A percentile compares a stretch with the other conserved stretches of the same genome.
These are phyloP conservation scores for Leucoma salicis DNA, from an alignment of 2,888 invertebrate species.

Conservation along the genomic window DNA sequence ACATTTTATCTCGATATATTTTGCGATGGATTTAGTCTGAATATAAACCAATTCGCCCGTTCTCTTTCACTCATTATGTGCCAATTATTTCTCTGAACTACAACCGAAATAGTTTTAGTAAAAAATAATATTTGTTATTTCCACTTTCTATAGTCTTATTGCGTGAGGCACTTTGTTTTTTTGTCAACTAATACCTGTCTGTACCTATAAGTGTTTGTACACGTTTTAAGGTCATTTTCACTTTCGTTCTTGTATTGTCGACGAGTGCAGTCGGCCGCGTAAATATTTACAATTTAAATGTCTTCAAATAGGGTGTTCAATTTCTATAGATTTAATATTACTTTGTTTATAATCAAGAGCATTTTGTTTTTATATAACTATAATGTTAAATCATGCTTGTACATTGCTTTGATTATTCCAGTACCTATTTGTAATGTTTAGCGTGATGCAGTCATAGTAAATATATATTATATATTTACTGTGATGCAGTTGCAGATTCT, in stretches of 20 bases:
- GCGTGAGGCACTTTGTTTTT: conserved; percentile 60
- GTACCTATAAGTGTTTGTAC: conserved; percentile 42
- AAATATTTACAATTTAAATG: conserved; percentile 42
- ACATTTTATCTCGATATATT: too few species aligned
- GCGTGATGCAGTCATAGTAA: too few species aligned
- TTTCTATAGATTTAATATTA: too few species aligned
- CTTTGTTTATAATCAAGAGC: too few species aligned
- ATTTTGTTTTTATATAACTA: too few species aligned
- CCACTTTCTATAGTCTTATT: conserved; percentile 50
- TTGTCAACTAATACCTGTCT: conserved; percentile 59
- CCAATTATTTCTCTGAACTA: conserved; percentile 46
- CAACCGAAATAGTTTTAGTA: conserved; percentile 41
- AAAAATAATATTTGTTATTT: conserved; percentile 12
- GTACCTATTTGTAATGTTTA: too few species aligned
- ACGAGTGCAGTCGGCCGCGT: conserved; percentile 43
- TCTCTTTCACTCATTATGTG: conserved; percentile 48
- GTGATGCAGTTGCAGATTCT: too few species aligned
- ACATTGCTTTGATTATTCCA: too few species aligned
- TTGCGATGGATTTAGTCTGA: too few species aligned
- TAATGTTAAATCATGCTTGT: too few species aligned
- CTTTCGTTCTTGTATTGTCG: conserved; percentile 55
- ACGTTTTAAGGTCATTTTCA: conserved; percentile 77
- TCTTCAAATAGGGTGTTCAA: too few species aligned
- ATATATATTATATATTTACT: too few species aligned
- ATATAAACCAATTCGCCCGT: conserved; percentile 32